Conservation (phyloP, 2,113 vertebrate species). For the Oreochromis spilurus region DNA sequence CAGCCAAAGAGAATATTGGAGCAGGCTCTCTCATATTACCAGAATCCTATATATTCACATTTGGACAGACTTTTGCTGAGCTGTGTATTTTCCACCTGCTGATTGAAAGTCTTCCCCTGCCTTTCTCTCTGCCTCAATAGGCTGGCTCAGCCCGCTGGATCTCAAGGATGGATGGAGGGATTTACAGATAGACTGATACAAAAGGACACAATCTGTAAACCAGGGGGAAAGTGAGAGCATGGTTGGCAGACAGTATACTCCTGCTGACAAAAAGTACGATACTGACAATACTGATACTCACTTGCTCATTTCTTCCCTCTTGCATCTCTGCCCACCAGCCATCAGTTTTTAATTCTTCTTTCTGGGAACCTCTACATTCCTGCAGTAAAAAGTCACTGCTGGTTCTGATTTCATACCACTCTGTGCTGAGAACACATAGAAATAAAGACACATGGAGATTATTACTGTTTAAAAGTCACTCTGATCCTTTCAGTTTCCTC, state of each 20-base stretch:
- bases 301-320: background rate
- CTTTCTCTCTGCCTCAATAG: background rate
- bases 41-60: background rate
- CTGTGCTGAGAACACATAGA: constrained; percentile 21
- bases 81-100: background rate
- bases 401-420: constrained; percentile 44
- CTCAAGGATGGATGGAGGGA: constrained; percentile 25
- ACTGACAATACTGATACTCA: background rate
- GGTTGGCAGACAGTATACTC: constrained; percentile 7
- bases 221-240: constrained; percentile 1
- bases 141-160: background rate
- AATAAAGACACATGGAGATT: constrained; percentile 55
- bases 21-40: background rate
- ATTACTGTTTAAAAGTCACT: constrained; percentile 51
- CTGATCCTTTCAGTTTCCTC: constrained; percentile 38
- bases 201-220: constrained; percentile 3
- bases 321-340: background rate
- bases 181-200: constrained; percentile 26
- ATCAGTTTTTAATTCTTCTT: constrained; percentile 15
- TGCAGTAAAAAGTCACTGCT: constrained; percentile 52
- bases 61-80: background rate
- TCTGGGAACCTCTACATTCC: constrained; percentile 42
- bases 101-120: background rate
- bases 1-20: background rate
- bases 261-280: background rate